These are phyloP conservation scores for Lasioglossum marginatum DNA, from an alignment of 2,888 invertebrate species.

Conservation along the genomic window DNA sequence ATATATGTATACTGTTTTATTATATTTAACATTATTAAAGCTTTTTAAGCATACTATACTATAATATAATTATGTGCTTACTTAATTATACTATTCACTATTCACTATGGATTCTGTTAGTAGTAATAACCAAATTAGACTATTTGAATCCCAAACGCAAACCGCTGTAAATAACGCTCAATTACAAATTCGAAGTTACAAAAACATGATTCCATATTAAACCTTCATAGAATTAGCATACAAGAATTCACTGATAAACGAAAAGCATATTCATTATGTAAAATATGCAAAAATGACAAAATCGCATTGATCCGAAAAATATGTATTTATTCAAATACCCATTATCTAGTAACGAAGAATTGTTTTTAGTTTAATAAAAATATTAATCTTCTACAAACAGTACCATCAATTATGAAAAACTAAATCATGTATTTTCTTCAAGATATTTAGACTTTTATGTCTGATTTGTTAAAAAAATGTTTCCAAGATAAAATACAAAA, in stretches of 20 bases:
- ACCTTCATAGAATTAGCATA: not conserved
- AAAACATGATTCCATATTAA: not conserved
- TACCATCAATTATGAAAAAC: too few species aligned
- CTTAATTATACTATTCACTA: not conserved
- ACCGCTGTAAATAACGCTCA: not conserved
- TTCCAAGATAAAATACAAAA: too few species aligned
- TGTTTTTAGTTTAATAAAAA: not conserved
- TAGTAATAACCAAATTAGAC: not conserved
- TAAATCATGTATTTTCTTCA: too few species aligned
- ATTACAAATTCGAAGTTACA: not conserved
- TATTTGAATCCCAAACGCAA: not conserved
- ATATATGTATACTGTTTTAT: too few species aligned
- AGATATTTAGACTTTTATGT: not conserved
- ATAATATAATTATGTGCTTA: too few species aligned
- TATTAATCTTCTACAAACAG: not conserved
- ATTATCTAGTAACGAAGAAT: not conserved
- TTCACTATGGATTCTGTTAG: not conserved
- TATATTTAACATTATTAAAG: too few species aligned
- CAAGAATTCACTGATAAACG: not conserved
- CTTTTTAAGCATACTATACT: too few species aligned
- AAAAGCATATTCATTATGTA: not conserved
- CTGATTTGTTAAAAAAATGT: too few species aligned
- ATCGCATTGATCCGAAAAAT: too few species aligned
- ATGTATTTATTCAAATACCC: not conserved
- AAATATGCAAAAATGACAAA: too few species aligned